These are phyloP conservation scores for Pelobates fuscus DNA, from an alignment of 2,113 vertebrate genomes.

Conservation along the genomic window DNA sequence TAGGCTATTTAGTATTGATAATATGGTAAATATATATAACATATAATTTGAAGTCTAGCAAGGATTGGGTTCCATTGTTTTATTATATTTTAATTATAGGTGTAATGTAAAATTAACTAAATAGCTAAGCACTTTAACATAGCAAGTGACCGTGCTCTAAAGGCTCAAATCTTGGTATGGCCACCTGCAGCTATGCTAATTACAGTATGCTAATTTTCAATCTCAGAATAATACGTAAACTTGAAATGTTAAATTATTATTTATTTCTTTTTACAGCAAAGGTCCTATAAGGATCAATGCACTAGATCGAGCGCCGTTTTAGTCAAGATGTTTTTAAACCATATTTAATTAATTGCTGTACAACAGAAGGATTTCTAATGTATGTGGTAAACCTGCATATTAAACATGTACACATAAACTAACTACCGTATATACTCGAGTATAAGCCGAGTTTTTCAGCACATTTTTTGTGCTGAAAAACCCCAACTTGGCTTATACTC, in stretches of 20 bases:
- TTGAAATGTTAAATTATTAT: neutral
- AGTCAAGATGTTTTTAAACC: neutral
- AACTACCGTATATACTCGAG: too few species aligned
- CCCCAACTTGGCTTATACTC: too few species aligned
- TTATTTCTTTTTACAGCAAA: neutral
- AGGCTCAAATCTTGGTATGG: neutral
- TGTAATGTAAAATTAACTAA: neutral
- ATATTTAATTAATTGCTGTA: neutral
- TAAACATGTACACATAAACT: too few species aligned
- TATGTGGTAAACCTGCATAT: neutral
- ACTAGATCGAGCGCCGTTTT: neutral
- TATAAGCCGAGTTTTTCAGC: too few species aligned
- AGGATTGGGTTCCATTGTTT: constrained; percentile 5
- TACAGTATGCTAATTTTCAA: constrained; percentile 1
- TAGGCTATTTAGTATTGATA: neutral
- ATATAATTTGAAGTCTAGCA: neutral
- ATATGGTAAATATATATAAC: constrained; percentile 16
- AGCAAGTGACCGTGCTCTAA: neutral
- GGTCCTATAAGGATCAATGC: constrained; percentile 4
- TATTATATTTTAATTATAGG: constrained; percentile 12
- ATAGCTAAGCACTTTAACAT: neutral
- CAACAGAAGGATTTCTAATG: neutral
- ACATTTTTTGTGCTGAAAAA: too few species aligned
- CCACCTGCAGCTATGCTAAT: constrained; percentile 12
- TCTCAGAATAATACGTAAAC: constrained; percentile 5